phyloP scores from a whole-genome alignment of 1,140 invertebrate genomes.

The Apis laboriosa region DNA sequence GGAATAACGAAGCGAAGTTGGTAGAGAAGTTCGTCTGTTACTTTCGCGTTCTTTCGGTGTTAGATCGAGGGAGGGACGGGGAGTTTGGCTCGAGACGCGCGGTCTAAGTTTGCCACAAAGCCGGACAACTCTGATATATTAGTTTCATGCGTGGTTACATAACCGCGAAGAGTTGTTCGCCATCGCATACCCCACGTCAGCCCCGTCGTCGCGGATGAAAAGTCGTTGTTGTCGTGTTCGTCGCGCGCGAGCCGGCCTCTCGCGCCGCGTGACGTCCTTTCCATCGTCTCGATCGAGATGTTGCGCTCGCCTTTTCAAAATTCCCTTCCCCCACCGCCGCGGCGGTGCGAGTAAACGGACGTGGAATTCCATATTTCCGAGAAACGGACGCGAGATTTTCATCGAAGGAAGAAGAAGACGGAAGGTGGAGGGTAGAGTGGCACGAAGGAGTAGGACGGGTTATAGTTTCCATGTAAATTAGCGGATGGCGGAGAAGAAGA shows the following conservation, averaged over 20 bases:
- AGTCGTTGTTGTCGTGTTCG: slow-evolving; percentile 60
- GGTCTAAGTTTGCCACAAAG: slow-evolving; percentile 72
- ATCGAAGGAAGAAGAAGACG: not conserved
- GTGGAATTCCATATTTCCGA: no score
- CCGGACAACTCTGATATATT: slow-evolving; percentile 71
- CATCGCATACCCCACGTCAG: slow-evolving; percentile 71
- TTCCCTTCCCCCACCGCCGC: no score
- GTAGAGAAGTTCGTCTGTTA: not conserved
- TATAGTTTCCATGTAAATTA: slow-evolving; percentile 59
- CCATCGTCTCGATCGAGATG: not conserved
- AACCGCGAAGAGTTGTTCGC: slow-evolving; percentile 67
- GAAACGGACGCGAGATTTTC: slow-evolving; percentile 12
- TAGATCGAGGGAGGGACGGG: slow-evolving; percentile 10
- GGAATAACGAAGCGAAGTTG: no score
- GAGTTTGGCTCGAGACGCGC: slow-evolving; percentile 62
- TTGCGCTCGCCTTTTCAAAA: no score
- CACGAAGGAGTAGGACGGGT: slow-evolving; percentile 22
- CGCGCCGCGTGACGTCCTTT: slow-evolving; percentile 2
- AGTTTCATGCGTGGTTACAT: slow-evolving; percentile 74
- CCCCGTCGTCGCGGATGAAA: slow-evolving; percentile 65
- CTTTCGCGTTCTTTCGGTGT: slow-evolving; percentile 36
- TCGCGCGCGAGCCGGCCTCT: slow-evolving; percentile 9
- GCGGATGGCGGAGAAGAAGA: slow-evolving; percentile 5
- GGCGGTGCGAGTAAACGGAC: no score
- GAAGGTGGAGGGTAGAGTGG: not conserved